These are phyloP conservation scores for Lasioglossum villosulum DNA, from an alignment of 2,888 invertebrate species.

Conservation along the genomic window DNA sequence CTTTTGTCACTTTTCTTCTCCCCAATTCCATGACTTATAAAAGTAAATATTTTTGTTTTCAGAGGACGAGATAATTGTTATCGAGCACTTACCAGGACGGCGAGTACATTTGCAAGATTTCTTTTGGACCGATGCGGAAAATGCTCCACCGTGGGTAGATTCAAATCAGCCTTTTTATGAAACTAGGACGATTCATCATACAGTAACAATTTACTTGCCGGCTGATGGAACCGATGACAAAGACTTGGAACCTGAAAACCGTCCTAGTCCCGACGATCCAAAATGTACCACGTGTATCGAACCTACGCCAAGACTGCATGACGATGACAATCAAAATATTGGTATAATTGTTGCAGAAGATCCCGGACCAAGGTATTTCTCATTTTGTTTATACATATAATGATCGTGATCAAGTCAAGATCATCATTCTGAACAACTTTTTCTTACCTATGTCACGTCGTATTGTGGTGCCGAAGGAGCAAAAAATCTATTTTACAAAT, in stretches of 20 bases:
- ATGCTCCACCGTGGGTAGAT: conserved; percentile 89
- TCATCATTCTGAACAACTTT: too few species aligned
- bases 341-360: conserved; percentile 81
- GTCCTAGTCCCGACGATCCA: conserved; percentile 63
- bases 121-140: conserved; percentile 95
- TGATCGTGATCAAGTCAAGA: too few species aligned
- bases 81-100: conserved; percentile 82
- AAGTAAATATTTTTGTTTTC: conserved; percentile 29
- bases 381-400: neutral
- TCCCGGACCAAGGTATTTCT: conserved; percentile 80
- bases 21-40: neutral
- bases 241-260: conserved; percentile 27
- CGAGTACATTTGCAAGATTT: conserved; percentile 91
- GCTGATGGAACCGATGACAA: conserved; percentile 59
- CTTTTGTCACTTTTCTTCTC: too few species aligned
- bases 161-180: conserved; percentile 84
- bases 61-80: conserved; percentile 83
- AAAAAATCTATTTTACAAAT: too few species aligned
- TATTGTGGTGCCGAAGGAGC: too few species aligned
- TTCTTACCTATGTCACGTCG: too few species aligned
- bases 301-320: conserved; percentile 78
- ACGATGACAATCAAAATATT: conserved; percentile 78
- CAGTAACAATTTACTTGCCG: conserved; percentile 80
- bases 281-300: conserved; percentile 79
- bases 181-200: conserved; percentile 80